Conservation (phyloP, 2,888 invertebrate genomes). For the Leuctra nigra region DNA sequence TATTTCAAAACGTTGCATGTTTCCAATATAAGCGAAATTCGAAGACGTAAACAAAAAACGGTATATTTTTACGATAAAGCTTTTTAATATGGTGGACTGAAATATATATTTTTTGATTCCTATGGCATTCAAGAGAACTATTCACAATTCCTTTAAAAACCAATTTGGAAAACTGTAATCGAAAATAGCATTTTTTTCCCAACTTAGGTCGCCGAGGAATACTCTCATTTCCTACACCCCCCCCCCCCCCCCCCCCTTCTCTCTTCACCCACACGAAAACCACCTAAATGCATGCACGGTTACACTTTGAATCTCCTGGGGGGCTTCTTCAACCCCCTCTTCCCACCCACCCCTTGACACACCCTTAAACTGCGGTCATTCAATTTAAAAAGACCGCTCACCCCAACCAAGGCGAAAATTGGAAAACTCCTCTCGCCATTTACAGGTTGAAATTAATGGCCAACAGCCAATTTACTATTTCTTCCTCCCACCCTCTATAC, state of each 20-base stretch:
- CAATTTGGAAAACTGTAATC: no score
- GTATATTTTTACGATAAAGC: no score
- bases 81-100: no score
- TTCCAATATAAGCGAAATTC: no score
- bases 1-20: no score
- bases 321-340: background rate
- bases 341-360: no score
- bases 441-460: constrained; percentile 7
- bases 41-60: no score
- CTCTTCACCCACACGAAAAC: background rate
- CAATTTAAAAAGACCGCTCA: background rate
- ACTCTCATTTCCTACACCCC: background rate
- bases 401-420: constrained; percentile 1
- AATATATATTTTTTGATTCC: no score
- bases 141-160: no score
- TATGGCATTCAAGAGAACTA: no score
- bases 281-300: background rate
- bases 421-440: constrained; percentile 4
- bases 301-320: background rate
- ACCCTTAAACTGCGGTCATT: background rate
- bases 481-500: background rate
- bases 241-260: background rate
- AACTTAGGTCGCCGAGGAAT: background rate
- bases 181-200: background rate
- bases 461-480: constrained; percentile 9